Percentiles rank a stretch among this genome's conserved stretches.
Conservation (phyloP, 2,888 invertebrate species). For the Drosophila merina region DNA sequence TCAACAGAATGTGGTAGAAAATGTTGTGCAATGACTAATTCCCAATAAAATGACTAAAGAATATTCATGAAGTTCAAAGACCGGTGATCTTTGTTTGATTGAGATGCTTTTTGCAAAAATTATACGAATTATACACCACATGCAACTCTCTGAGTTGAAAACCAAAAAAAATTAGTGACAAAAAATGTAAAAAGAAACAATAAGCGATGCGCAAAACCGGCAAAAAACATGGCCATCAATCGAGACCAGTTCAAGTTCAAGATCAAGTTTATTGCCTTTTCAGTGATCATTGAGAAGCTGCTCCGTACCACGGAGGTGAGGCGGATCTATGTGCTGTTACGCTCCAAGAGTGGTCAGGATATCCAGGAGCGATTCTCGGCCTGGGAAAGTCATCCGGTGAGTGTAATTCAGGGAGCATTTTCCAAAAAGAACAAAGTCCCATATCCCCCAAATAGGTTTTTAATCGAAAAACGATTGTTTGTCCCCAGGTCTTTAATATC, state of each 20-base stretch:
- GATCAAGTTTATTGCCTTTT: constrained; percentile 20
- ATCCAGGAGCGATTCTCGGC: constrained; percentile 87
- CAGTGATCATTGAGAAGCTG: constrained; percentile 87
- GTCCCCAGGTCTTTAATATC: constrained; percentile 34
- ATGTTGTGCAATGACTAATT: not conserved
- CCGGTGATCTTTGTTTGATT: constrained; percentile 8
- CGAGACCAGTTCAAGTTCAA: constrained; percentile 17
- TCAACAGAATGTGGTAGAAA: not conserved
- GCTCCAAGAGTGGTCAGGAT: constrained; percentile 87
- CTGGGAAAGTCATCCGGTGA: constrained; percentile 88
- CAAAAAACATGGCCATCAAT: constrained; percentile 8
- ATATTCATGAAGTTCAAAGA: constrained; percentile 6
- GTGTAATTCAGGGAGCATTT: too few species aligned
- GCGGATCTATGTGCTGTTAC: constrained; percentile 85
- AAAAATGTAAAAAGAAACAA: not conserved
- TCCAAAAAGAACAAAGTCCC: too few species aligned
- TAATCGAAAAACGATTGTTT: too few species aligned
- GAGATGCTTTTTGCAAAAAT: constrained; percentile 11
- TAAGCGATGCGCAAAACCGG: constrained; percentile 11
- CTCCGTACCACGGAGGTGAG: constrained; percentile 86
- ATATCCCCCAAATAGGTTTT: too few species aligned
- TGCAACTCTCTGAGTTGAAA: constrained; percentile 8
- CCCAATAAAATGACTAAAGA: constrained; percentile 1
- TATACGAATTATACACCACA: constrained; percentile 7
- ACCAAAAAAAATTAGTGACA: constrained; percentile 1